phyloP scores from a whole-genome alignment of 2,113 vertebrate genomes.

The Platichthys flesus region DNA sequence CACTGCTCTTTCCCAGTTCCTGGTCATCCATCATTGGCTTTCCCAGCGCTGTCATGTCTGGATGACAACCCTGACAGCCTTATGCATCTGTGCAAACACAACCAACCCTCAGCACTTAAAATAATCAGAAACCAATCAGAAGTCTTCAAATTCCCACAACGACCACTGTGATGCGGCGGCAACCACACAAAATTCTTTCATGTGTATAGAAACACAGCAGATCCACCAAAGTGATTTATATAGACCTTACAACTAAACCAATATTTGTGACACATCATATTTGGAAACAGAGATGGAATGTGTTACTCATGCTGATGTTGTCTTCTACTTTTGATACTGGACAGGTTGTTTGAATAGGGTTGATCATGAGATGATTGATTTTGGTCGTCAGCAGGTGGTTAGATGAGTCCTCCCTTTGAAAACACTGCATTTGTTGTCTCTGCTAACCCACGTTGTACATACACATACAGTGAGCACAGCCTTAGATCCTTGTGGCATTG shows the following conservation, averaged over 20 bases:
- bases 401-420: constrained; percentile 50
- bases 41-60: constrained; percentile 66
- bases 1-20: constrained; percentile 55
- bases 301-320: constrained; percentile 29
- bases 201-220: constrained; percentile 34
- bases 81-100: constrained; percentile 75
- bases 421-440: constrained; percentile 40
- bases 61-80: constrained; percentile 66
- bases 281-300: constrained; percentile 35
- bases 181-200: constrained; percentile 33
- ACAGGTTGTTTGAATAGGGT: constrained; percentile 55
- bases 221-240: constrained; percentile 11
- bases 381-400: constrained; percentile 42
- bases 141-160: constrained; percentile 24
- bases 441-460: background rate
- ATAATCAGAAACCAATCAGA: constrained; percentile 51
- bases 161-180: constrained; percentile 12
- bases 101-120: constrained; percentile 32
- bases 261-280: constrained; percentile 27
- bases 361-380: constrained; percentile 63
- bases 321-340: constrained; percentile 43
- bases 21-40: constrained; percentile 73
- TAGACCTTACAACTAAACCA: constrained; percentile 24
- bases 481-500: background rate
- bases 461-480: background rate